Evolutionary conservation across 2,113 vertebrate genomes (phyloP).

Genomic region (Erinaceus europaeus): DNA sequence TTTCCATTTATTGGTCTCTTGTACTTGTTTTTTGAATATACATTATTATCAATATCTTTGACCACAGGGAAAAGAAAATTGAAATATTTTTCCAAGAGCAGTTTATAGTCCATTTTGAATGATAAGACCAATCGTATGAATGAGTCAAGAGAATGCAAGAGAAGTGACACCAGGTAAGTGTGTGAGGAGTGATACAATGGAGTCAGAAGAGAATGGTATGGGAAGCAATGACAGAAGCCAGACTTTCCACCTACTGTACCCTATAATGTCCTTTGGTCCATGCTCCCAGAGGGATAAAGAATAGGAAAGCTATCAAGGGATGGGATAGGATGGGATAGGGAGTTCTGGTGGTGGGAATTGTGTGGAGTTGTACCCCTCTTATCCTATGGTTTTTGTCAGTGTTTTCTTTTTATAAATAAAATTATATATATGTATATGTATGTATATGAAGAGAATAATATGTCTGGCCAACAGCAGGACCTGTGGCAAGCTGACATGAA

Average conservation of each 20-base stretch:
- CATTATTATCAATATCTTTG: not conserved
- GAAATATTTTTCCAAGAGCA: not conserved
- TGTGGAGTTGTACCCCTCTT: too few species aligned
- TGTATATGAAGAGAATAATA: not conserved
- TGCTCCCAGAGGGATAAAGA: too few species aligned
- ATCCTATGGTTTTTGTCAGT: too few species aligned
- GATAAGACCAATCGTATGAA: not conserved
- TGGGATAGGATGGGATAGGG: too few species aligned
- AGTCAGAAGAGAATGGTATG: too few species aligned
- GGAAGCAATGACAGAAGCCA: too few species aligned
- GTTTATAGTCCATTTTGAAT: not conserved
- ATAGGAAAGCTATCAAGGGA: too few species aligned
- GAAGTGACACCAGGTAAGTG: not conserved
- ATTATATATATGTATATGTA: too few species aligned
- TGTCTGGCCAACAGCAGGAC: not conserved
- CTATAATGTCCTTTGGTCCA: too few species aligned
- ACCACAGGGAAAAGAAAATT: not conserved
- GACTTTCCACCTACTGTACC: too few species aligned
- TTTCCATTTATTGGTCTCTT: not conserved
- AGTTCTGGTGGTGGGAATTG: too few species aligned
- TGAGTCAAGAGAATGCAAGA: not conserved
- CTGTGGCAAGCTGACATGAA: not conserved
- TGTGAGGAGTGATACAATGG: not conserved
- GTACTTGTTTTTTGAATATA: not conserved
- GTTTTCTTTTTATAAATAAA: too few species aligned